A percentile compares a stretch with the other conserved stretches of the same genome.
Conservation (phyloP, 2,113 vertebrate genomes). For the Gracilinanus agilis region DNA sequence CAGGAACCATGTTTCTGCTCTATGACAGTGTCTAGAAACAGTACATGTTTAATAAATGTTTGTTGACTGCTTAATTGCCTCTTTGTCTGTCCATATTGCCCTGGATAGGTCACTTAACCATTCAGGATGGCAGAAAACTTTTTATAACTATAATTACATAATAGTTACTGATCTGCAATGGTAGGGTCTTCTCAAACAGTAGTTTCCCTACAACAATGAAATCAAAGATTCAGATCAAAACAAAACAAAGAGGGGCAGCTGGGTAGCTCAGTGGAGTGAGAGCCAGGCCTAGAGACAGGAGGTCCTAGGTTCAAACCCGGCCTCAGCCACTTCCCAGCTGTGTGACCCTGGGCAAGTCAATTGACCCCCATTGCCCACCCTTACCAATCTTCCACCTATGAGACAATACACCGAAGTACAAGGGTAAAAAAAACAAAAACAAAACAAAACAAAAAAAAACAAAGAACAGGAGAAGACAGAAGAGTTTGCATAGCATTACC, state of each 20-base stretch:
- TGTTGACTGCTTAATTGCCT: neutral
- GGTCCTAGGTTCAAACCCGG: no score
- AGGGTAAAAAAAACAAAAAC: no score
- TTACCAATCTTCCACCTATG: no score
- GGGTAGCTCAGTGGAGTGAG: no score
- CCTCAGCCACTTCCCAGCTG: no score
- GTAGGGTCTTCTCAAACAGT: neutral
- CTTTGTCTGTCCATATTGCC: neutral
- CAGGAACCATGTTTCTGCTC: no score
- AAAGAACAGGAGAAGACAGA: neutral
- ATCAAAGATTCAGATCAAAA: neutral
- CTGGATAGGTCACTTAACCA: neutral
- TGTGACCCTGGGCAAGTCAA: no score
- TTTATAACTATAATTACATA: neutral
- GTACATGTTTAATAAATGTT: neutral
- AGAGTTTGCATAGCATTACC: neutral
- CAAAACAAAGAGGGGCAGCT: neutral
- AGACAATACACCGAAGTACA: no score
- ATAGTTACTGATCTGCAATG: neutral
- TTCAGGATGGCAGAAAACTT: neutral
- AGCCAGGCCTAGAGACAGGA: no score
- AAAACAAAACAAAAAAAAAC: neutral
- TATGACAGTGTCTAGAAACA: neutral
- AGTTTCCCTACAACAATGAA: neutral
- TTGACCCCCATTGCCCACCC: no score